Base-by-base conservation (phyloP, 2,797 vertebrate genomes). In the Lutjanus campechanus region DNA sequence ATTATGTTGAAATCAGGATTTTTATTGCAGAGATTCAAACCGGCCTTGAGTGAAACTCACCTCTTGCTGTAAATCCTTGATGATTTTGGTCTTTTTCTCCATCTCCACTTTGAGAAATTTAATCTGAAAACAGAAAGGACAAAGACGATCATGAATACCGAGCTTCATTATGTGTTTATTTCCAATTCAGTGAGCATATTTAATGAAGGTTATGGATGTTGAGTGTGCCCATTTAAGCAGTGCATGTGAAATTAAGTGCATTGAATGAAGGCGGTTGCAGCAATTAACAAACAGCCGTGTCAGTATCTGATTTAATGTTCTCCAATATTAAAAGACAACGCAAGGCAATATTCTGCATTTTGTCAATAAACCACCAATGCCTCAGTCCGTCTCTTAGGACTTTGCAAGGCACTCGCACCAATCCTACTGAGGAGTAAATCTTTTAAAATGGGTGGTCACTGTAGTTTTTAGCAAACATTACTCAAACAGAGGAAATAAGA, bases 31-130 rank as follows among this genome's bases (percentile, higher is more conserved):
- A 22, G 17, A 61, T 40, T 62, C 19, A 71, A 29, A 47, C 5
- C 25, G 68, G 10, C 25, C 11, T 62, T 13, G 69, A 63, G 71
- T 40, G 10, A 79, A 36, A 17, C 95, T 96, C 95, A 99, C 98
- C 97, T 99, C 98, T 13, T 98, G 98, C 85, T 99, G 98, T 70
- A 99, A 95, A 92, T 99, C 98, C 88, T 98, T 97, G 85, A 99
- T 98, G 92, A 99, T 98, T 96, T 97, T 99, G 85, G 92, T 98
- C 87, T 99, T 99, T 90, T 97, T 98, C 92, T 99, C 98, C 97
- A 99, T 96, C 94, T 99, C 98, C 81, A 97, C 97, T 95, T 99
- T 99, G 72, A 99, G 93, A 89, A 97, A 98, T 89, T 97, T 98
- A 82, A 99, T 98, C 98, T 99, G 84, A 19, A 94, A 91, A 91